Evolutionary conservation across 2,113 vertebrate genomes (phyloP).

Genomic region (Oryzias curvinotus): DNA sequence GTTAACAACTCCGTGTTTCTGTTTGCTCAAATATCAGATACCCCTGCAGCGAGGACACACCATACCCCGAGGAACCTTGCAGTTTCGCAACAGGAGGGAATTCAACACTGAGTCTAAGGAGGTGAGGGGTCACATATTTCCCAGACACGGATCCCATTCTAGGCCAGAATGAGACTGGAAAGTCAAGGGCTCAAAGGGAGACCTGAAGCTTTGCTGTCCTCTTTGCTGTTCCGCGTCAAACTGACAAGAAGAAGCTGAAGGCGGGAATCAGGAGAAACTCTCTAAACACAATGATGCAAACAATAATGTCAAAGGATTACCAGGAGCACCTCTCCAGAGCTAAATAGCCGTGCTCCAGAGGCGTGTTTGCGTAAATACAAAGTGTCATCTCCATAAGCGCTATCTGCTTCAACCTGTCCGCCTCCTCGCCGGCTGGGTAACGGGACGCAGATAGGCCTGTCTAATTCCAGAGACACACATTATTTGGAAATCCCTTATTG

Average conservation of each 20-base stretch:
- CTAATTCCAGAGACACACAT: slow-evolving; percentile 25
- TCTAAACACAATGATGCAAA: slow-evolving; percentile 13
- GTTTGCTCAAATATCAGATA: not conserved
- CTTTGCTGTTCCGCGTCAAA: slow-evolving; percentile 14
- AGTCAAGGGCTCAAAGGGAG: slow-evolving; percentile 12
- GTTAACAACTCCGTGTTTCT: too few relatives aligned
- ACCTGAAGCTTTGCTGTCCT: not conserved
- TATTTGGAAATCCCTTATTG: slow-evolving; percentile 46
- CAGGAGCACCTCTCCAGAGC: slow-evolving; percentile 13
- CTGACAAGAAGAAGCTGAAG: not conserved
- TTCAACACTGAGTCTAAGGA: slow-evolving; percentile 15
- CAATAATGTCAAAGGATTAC: slow-evolving; percentile 18
- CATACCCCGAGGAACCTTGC: not conserved
- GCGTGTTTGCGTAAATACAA: slow-evolving; percentile 50
- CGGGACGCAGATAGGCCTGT: slow-evolving; percentile 46
- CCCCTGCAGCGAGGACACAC: not conserved
- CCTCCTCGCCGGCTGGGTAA: slow-evolving; percentile 45
- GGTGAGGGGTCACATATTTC: slow-evolving; percentile 59
- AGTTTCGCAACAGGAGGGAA: slow-evolving; percentile 25
- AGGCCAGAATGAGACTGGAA: slow-evolving; percentile 21
- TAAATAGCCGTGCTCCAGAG: slow-evolving; percentile 29
- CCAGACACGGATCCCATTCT: slow-evolving; percentile 31
- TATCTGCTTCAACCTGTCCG: slow-evolving; percentile 53
- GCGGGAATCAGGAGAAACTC: not conserved
- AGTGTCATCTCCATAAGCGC: slow-evolving; percentile 57